phyloP scores from a whole-genome alignment of 2,797 vertebrate genomes.

The Premnoplex brunnescens region DNA sequence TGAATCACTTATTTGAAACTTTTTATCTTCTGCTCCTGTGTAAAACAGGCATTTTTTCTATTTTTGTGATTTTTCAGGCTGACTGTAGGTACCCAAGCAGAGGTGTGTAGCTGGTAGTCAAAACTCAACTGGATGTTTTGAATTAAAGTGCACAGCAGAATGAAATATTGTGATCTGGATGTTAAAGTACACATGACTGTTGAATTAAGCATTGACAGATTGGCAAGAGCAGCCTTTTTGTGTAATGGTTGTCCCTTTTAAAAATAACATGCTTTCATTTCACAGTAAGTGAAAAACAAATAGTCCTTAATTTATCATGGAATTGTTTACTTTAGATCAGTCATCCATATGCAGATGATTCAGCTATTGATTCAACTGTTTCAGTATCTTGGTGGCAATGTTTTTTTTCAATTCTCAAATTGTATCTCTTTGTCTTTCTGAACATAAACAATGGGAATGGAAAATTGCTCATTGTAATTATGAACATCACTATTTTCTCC shows the following conservation, averaged over 20 bases:
- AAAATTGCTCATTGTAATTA: conserved; percentile 6
- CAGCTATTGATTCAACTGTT: neutral
- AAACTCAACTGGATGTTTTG: neutral
- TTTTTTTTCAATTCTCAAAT: neutral
- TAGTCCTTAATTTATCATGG: neutral
- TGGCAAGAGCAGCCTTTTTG: neutral
- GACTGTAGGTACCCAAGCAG: neutral
- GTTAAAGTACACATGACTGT: neutral
- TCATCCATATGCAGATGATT: neutral
- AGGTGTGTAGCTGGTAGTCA: neutral
- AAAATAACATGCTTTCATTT: neutral
- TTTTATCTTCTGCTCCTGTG: neutral
- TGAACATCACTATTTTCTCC: neutral
- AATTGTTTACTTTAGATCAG: neutral
- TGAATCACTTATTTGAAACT: neutral
- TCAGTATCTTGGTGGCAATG: neutral
- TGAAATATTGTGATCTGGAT: neutral
- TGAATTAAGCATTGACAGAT: neutral
- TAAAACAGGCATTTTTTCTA: neutral
- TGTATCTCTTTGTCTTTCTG: neutral
- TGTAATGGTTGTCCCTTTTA: neutral
- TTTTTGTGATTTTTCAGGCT: neutral
- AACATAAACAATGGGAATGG: neutral
- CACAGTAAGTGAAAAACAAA: conserved; percentile 8
- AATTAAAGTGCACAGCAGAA: neutral